Evolutionary conservation across 1,140 invertebrate species (phyloP).

Genomic region (Bombus polaris): DNA sequence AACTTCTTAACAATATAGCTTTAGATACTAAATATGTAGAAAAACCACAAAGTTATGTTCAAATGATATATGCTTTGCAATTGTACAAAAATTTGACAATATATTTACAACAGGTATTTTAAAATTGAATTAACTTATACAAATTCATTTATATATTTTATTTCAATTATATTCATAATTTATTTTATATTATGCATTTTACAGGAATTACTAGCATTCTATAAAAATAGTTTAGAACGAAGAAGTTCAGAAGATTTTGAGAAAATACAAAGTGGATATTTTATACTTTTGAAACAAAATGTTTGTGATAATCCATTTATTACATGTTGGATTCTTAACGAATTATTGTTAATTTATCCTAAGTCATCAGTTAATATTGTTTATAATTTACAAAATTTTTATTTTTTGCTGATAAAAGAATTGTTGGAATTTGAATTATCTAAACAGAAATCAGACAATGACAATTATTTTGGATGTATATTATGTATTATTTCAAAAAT

Average conservation of each 20-base stretch:
- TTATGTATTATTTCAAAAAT: conserved; percentile 76
- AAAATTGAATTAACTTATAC: neutral
- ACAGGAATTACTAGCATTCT: conserved; percentile 19
- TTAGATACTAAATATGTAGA: conserved; percentile 23
- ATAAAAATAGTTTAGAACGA: neutral
- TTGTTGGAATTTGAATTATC: conserved; percentile 11
- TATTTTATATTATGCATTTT: conserved; percentile 2
- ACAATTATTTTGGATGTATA: conserved; percentile 51
- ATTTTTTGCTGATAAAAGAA: conserved; percentile 56
- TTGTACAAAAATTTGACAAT: conserved; percentile 37
- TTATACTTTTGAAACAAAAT: conserved; percentile 69
- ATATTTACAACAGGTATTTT: conserved; percentile 36
- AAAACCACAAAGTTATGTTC: conserved; percentile 35
- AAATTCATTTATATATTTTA: neutral
- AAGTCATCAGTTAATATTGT: conserved; percentile 45
- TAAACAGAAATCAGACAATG: neutral
- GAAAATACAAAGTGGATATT: conserved; percentile 50
- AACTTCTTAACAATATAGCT: conserved; percentile 24
- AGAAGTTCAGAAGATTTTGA: conserved; percentile 2
- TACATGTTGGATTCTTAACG: conserved; percentile 74
- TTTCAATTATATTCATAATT: neutral
- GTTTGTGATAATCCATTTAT: conserved; percentile 61
- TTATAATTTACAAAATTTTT: conserved; percentile 69
- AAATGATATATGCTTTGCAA: conserved; percentile 51
- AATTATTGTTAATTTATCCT: conserved; percentile 68